Conservation (phyloP, 2,113 vertebrate genomes). For the Pituophis catenifer region DNA sequence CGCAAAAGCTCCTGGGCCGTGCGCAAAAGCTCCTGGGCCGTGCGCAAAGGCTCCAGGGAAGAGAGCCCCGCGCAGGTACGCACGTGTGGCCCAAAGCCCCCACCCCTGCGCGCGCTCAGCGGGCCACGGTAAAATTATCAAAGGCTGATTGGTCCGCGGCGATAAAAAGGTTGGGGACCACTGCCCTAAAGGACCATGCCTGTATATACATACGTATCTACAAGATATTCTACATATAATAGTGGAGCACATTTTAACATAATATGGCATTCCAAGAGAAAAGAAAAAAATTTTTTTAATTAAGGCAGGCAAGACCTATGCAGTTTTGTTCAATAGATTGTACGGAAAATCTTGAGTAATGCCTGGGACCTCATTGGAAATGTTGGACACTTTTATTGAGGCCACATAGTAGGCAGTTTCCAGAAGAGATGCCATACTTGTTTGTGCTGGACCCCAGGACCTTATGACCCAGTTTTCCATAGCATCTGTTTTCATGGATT, state of each 20-base stretch:
- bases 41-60: too few species aligned
- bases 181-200: background rate
- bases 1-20: too few species aligned
- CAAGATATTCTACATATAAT: background rate
- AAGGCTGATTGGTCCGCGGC: too few species aligned
- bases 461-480: background rate
- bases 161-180: too few species aligned
- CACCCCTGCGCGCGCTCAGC: too few species aligned
- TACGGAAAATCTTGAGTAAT: background rate
- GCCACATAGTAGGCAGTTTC: background rate
- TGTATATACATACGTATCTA: background rate
- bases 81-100: too few species aligned
- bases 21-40: too few species aligned
- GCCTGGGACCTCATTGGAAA: background rate
- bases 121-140: too few species aligned
- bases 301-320: background rate
- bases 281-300: background rate
- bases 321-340: background rate
- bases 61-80: too few species aligned
- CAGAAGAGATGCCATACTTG: too few species aligned
- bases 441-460: background rate
- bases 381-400: background rate
- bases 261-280: background rate
- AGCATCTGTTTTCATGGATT: background rate
- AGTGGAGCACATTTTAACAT: background rate